Percentiles rank a stretch among this genome's conserved stretches.
Conservation (phyloP, 2,797 vertebrate species). For the Sebastes iracundus region DNA sequence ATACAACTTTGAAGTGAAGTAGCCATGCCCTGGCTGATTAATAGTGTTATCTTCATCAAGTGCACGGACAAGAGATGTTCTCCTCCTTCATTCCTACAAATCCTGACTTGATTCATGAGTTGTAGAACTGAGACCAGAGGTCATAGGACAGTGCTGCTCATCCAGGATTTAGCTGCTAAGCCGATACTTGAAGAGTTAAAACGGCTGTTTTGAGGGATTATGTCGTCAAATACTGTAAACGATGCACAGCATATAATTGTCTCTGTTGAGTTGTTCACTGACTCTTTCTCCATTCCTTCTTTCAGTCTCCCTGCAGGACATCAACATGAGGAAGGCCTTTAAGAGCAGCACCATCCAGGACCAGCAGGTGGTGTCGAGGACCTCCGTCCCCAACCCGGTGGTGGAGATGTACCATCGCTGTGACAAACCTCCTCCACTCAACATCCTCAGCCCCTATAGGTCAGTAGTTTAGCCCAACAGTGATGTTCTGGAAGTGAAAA, state of each 20-base stretch:
- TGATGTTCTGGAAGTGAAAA: no score
- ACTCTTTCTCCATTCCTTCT: background rate
- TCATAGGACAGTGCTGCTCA: background rate
- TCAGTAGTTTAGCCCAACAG: background rate
- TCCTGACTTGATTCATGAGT: background rate
- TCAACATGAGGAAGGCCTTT: constrained; percentile 95
- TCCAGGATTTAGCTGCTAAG: constrained; percentile 20
- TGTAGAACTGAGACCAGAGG: background rate
- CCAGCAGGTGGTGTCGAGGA: constrained; percentile 92
- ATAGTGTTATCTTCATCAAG: background rate
- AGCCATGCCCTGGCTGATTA: background rate
- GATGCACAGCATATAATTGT: background rate
- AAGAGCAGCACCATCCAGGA: constrained; percentile 94
- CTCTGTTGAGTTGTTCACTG: background rate
- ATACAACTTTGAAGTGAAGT: background rate
- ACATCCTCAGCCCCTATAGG: constrained; percentile 93
- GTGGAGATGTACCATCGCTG: constrained; percentile 93
- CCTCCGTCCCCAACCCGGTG: constrained; percentile 91
- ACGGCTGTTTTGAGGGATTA: constrained; percentile 29
- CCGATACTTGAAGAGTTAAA: background rate
- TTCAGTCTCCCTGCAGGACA: constrained; percentile 91
- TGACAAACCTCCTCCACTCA: constrained; percentile 92
- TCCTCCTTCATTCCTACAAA: background rate
- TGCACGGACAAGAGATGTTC: background rate
- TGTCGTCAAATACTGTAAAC: background rate